Evolutionary conservation across 2,888 invertebrate genomes (phyloP).

Genomic region (Drosophila colorata): DNA sequence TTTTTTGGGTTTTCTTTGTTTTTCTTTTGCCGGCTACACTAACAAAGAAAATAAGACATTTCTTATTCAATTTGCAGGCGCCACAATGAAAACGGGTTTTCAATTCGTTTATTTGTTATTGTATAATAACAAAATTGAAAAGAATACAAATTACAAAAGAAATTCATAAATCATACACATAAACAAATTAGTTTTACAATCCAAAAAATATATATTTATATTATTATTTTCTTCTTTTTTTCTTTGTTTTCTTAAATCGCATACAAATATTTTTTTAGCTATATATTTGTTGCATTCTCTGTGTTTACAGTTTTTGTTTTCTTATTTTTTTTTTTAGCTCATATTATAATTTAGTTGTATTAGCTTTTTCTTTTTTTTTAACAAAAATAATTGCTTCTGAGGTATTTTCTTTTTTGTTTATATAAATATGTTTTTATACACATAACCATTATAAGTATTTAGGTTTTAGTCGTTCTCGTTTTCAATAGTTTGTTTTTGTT

Average conservation of each 20-base stretch:
- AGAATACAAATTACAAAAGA: conserved; percentile 27
- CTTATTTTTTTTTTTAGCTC: conserved; percentile 30
- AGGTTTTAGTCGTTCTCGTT: conserved; percentile 67
- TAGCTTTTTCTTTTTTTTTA: conserved; percentile 66
- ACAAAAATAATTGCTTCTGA: conserved; percentile 82
- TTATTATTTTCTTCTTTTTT: conserved; percentile 2
- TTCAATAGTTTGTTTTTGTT: conserved; percentile 64
- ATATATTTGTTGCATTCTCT: conserved; percentile 48
- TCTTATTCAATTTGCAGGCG: conserved; percentile 49
- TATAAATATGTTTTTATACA: conserved; percentile 75
- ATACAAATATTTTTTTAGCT: conserved; percentile 33
- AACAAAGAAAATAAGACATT: conserved; percentile 67
- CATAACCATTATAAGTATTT: conserved; percentile 74
- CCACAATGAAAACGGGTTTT: conserved; percentile 54
- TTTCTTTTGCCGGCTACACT: conserved; percentile 21
- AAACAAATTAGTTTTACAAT: conserved; percentile 38
- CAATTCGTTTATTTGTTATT: conserved; percentile 34
- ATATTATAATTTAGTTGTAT: conserved; percentile 45
- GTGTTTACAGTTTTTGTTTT: conserved; percentile 36
- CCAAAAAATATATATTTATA: conserved; percentile 39
- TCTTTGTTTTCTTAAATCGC: conserved; percentile 29
- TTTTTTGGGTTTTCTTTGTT: conserved; percentile 22
- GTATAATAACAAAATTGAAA: conserved; percentile 36
- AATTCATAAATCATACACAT: conserved; percentile 37
- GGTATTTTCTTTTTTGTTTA: conserved; percentile 80